phyloP scores from a whole-genome alignment of 1,140 invertebrate genomes.

The Periplaneta americana region DNA sequence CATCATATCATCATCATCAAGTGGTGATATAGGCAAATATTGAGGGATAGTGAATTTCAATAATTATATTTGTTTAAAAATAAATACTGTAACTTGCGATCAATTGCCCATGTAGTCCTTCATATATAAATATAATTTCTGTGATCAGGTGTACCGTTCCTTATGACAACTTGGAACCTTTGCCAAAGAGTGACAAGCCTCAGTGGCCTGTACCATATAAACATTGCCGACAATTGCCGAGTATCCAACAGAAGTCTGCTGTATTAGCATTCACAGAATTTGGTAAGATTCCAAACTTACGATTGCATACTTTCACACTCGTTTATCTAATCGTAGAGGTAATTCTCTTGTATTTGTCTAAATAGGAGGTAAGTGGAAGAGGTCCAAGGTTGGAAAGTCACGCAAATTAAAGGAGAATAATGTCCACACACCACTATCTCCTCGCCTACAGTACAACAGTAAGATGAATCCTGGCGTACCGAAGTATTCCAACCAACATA shows the following conservation, averaged over 20 bases:
- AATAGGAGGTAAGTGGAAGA: constrained; percentile 33
- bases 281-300: neutral
- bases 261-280: neutral
- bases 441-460: neutral
- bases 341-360: neutral
- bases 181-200: constrained; percentile 33
- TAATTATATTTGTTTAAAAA: no score
- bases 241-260: neutral
- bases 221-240: neutral
- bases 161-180: constrained; percentile 56
- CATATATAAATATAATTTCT: neutral
- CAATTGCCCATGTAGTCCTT: no score
- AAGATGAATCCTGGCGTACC: neutral
- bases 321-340: neutral
- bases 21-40: neutral
- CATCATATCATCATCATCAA: neutral
- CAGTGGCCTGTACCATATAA: constrained; percentile 1
- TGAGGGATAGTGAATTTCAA: no score
- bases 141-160: constrained; percentile 41
- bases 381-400: constrained; percentile 22
- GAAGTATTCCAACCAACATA: neutral
- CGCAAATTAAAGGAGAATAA: constrained; percentile 29
- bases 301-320: neutral
- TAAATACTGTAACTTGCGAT: no score
- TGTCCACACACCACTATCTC: neutral